Evolutionary conservation across 2,797 vertebrate genomes (phyloP), one percentile per base, ranked within the genome.

Genomic region (Gymnothorax javanicus): DNA sequence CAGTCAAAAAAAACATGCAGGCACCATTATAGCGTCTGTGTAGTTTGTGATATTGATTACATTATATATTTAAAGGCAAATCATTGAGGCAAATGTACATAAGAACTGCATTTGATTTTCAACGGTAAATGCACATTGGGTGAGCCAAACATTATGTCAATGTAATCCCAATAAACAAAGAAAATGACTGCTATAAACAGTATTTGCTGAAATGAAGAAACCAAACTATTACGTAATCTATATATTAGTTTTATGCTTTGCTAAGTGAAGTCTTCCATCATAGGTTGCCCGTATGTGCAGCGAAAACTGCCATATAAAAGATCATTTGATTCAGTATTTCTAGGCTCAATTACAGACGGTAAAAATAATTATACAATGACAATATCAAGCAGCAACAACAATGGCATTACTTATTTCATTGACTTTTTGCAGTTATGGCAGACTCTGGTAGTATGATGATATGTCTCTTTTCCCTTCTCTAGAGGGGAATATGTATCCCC

Each of bases 401-500:
- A 73, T 73, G 12, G 13, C 1, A 11, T 12, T 73, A 3, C 27
- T 73, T 11, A 73, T 11, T n/a, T n/a, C 5, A 69, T 4, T 20
- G 5, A 4, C 4, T 69, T 52, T 20, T 11, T 52, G 56, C 15
- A n/a, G 52, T 8, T 54, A 81, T 54, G 52, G n/a, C 17, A 50
- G 56, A 81, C 77, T 23, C 9, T n/a, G 7, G n/a, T 23, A 52
- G 52, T 56, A 54, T 52, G 56, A 56, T 52, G 20, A 12, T 52
- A 81, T 89, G 87, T 85, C 89, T 92, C 91, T 90, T 89, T 83
- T 85, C 93, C 89, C 88, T 69, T 86, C 17, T 33, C 89, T 94
- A 91, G 91, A 92, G 93, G 91, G 88, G 87, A 86, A 87, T 88
- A 75, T 90, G 91, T 91, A 89, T 91, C 88, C 91, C 91, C 88